phyloP scores from a whole-genome alignment of 2,888 invertebrate genomes.

The Nomada fabriciana region DNA sequence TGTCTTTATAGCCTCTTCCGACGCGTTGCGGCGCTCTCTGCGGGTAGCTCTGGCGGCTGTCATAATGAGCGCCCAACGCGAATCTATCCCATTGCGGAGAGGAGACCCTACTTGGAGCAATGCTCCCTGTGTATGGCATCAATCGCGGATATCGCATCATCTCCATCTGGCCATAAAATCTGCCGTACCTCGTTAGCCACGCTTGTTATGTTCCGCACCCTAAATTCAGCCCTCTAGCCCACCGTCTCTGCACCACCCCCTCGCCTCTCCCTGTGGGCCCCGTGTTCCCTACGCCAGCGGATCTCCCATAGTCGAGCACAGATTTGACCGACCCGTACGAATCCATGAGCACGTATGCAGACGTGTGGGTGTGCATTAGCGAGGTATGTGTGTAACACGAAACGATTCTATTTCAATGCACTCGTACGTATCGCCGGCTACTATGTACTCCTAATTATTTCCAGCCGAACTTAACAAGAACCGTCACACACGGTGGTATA shows the following conservation, averaged over 20 bases:
- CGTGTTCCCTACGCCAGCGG: neutral
- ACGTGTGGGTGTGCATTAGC: neutral
- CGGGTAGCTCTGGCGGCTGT: slow-evolving; percentile 40
- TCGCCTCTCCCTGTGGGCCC: neutral
- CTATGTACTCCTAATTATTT: slow-evolving; percentile 81
- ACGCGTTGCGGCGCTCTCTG: slow-evolving; percentile 36
- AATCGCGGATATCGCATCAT: slow-evolving; percentile 82
- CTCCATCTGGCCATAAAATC: slow-evolving; percentile 83
- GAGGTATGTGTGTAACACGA: slow-evolving; percentile 30
- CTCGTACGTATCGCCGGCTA: slow-evolving; percentile 66
- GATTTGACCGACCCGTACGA: slow-evolving; percentile 14
- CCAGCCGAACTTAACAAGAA: slow-evolving; percentile 76
- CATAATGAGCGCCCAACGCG: slow-evolving; percentile 63
- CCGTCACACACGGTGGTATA: slow-evolving; percentile 17
- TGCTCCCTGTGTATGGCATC: slow-evolving; percentile 71
- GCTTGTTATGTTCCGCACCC: slow-evolving; percentile 81
- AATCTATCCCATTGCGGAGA: slow-evolving; percentile 65
- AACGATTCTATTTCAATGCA: slow-evolving; percentile 53
- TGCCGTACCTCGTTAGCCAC: slow-evolving; percentile 82
- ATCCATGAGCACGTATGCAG: slow-evolving; percentile 31
- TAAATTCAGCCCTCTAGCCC: slow-evolving; percentile 62
- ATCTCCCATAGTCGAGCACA: neutral
- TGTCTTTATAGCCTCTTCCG: slow-evolving; percentile 52
- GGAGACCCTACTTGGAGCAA: slow-evolving; percentile 58
- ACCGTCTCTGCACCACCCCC: slow-evolving; percentile 1